Evolutionary conservation across 2,797 vertebrate species (phyloP), one percentile per base, ranked within the genome.

Genomic region (Girardinus metallicus): DNA sequence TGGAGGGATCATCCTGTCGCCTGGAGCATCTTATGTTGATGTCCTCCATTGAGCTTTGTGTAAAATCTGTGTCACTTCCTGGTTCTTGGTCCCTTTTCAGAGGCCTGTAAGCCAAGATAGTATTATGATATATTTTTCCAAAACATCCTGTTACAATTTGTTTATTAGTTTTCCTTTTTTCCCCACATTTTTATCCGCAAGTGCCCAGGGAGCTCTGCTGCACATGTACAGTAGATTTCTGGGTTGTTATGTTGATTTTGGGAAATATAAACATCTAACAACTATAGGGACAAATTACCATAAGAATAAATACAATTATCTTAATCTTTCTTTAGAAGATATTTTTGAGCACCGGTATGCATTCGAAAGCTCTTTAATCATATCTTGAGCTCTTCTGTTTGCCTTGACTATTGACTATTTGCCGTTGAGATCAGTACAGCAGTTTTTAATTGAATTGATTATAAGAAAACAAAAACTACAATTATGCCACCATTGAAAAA

Each of bases 41-140:
- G 91, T 96, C 96, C 75, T 96, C 96, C 96, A 96, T 94, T 9
- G 96, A 96, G 79, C 96, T 96, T 92, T 96, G 96, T 74, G 96
- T 96, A 70, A 96, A 89, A 75, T 96, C 96, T 18, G 95, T 96
- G 90, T 96, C 96, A 26, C 96, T 96, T 70, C 94, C 96, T 18
- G 95, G 93, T 39, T 96, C 95, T 87, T 94, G 91, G 79, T 95
- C 95, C 84, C 94, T 93, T 83, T 90, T 96, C 12, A 96, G 91
- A 64, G 96, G 95, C 36, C 95, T 96, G 87, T 51, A 81, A 83
- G 74, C 5, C 36, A 71, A 83, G 62, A 64, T 0, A n/a, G 4
- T 36, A 21, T 75, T 43, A 53, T 47, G 11, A 1, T 72, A 39
- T 6, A 36, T 47, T 47, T 34, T n/a, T 18, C 34, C 31, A 21